Evolutionary conservation across 2,888 invertebrate species (phyloP), one percentile per base, ranked within the genome.

Genomic region (Sesia bembeciformis): DNA sequence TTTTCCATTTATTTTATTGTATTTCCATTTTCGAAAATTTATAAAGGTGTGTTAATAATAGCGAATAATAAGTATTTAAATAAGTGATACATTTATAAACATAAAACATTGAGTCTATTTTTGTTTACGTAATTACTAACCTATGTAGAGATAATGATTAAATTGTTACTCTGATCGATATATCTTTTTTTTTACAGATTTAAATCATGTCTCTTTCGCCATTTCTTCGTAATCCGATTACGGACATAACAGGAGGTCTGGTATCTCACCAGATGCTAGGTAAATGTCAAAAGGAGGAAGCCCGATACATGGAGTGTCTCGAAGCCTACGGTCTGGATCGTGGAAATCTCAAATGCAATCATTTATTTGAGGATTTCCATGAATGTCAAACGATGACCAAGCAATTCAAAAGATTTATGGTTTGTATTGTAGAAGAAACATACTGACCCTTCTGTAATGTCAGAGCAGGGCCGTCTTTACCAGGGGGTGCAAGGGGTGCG

Each of bases 311-410:
- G 83, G 94, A 96, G 62, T 96, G 96, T 67, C 70, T 95, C 52
- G 95, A 96, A 70, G 96, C 95, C 3, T 95, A 96, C 62, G 96
- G 96, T 1, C 65, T 92, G 5, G 91, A 92, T n/a, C 87, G 90
- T 49, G 94, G 93, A 0, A 64, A 81, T 42, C 68, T 68, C n/a
- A 92, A 93, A 70, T 96, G 96, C 72, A 69, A 77, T 4, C 76
- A 87, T 53, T 74, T 94, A 4, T 88, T 94, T 55, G 84, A 88
- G 0, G 96, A 96, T 76, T 93, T 93, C 65, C 85, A 90, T 57
- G 96, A 96, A 78, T 96, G 96, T 64, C 80, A 91, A 8, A 80
- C 84, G 2, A 77, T 83, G 60, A 76, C 76, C 0, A 94, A 94
- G 69, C 94, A 94, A 69, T 72, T 76, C 23, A 76, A 89, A 65